Base-by-base conservation (phyloP, 2,888 invertebrate species). In the Latrodectus elegans region DNA sequence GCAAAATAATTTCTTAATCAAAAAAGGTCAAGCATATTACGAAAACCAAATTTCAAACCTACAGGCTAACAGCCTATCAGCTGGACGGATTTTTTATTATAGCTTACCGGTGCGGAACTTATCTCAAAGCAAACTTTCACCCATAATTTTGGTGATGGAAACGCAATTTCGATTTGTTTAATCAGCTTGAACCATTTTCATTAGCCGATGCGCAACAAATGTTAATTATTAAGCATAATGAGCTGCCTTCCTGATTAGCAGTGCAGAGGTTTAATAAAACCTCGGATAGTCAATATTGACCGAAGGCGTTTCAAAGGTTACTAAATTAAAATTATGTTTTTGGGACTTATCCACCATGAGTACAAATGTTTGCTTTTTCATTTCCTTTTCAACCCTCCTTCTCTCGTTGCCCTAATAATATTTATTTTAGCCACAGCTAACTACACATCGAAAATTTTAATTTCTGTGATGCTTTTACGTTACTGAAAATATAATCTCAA, bases 231-330 rank as follows among this genome's bases (percentile, higher is more conserved):
- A 60, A 75, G 17, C 68, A 68, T 82, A 75, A 68, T 60, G 49
- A 75, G 75, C 68, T 51, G 17, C 68, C 82, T 82, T 82, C 75
- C 75, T 82, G 70, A 82, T 82, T 75, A 82, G 75, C 67, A 81
- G 26, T 72, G 60, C 75, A 15, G 60, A n/a, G 26, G 52, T 73
- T 52, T 51, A 53, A 75, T 70, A 75, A 74, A 70, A 75, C 70
- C 60, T 67, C 17, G 17, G n/a, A 22, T 51, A 55, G 67, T 75
- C 82, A 82, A 82, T 82, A 82, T 82, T 82, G 82, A 82, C 82
- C 14, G 9, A 55, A 4, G 60, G 55, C n/a, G 67, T 17, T 38
- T 12, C 38, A 64, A n/a, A 38, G 49, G 38, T 22, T 10, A 22
- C 70, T 70, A 75, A 75, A 75, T 82, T 82, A 82, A 82, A 81